These are phyloP conservation scores for Eleginops maclovinus DNA, from an alignment of 2,113 vertebrate species.

Conservation along the genomic window DNA sequence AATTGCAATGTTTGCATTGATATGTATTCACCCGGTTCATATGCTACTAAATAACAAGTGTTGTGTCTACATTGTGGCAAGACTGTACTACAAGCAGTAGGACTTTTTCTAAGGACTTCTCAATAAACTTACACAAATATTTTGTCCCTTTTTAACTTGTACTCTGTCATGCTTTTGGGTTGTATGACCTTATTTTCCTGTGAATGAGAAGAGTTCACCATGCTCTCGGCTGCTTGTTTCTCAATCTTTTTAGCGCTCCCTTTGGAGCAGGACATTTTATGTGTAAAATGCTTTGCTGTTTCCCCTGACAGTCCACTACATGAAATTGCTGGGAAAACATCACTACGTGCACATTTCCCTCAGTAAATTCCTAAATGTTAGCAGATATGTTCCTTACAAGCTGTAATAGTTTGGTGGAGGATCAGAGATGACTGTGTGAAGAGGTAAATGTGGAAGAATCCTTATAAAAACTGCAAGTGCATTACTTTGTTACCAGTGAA, in stretches of 20 bases:
- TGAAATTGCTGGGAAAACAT: slow-evolving; percentile 58
- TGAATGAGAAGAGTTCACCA: slow-evolving; percentile 10
- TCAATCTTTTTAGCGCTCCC: slow-evolving; percentile 9
- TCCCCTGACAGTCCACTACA: slow-evolving; percentile 67
- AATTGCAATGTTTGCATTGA: too few species aligned
- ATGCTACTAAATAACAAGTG: too few species aligned
- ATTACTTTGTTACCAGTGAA: slow-evolving; percentile 1
- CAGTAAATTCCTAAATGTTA: slow-evolving; percentile 70
- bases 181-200: background rate
- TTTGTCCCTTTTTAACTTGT: slow-evolving; percentile 12
- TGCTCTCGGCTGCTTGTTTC: slow-evolving; percentile 33
- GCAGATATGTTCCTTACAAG: slow-evolving; percentile 47
- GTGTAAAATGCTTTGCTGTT: slow-evolving; percentile 78
- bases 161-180: background rate
- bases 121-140: background rate
- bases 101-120: background rate
- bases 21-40: too few species aligned
- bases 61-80: too few species aligned
- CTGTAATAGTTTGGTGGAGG: slow-evolving; percentile 48
- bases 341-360: slow-evolving; percentile 61
- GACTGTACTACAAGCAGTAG: background rate
- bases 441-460: slow-evolving; percentile 28
- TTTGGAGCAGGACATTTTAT: slow-evolving; percentile 60
- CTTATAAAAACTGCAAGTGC: background rate
- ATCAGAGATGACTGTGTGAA: slow-evolving; percentile 20